phyloP scores from a whole-genome alignment of 2,113 vertebrate genomes.

The Callipepla californica region DNA sequence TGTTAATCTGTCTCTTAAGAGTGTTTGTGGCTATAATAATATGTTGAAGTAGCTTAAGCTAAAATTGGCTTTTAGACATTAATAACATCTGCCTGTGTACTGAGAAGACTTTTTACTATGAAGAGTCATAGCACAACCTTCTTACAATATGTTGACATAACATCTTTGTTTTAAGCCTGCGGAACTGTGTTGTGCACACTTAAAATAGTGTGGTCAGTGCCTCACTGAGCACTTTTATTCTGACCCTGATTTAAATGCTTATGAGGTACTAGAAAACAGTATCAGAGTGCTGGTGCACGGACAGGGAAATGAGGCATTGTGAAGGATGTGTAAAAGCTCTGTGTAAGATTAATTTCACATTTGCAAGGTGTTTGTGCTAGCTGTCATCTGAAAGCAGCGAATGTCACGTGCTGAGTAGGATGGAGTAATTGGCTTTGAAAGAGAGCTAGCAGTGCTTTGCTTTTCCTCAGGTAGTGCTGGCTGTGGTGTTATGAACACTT shows the following conservation, averaged over 20 bases:
- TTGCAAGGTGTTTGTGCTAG: constrained; percentile 31
- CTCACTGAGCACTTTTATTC: not conserved
- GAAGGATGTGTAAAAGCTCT: not conserved
- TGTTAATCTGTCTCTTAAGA: not conserved
- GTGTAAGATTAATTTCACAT: not conserved
- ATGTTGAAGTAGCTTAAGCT: not conserved
- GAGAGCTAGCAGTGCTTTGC: not conserved
- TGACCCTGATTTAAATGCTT: not conserved
- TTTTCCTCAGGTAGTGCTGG: not conserved
- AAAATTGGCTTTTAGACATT: not conserved
- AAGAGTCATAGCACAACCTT: not conserved
- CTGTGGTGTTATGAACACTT: not conserved
- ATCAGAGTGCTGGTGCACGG: not conserved
- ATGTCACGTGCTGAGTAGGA: not conserved
- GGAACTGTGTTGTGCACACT: not conserved
- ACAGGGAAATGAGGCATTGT: not conserved
- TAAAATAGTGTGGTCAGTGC: not conserved
- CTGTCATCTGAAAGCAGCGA: constrained; percentile 3
- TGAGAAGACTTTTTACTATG: not conserved
- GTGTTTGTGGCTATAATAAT: not conserved
- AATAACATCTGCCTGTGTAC: not conserved
- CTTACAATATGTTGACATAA: not conserved
- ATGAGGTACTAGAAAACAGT: not conserved
- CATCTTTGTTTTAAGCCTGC: not conserved
- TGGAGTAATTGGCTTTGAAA: not conserved